Conservation (phyloP, 2,113 vertebrate species). For the Hippocampus barbouri region DNA sequence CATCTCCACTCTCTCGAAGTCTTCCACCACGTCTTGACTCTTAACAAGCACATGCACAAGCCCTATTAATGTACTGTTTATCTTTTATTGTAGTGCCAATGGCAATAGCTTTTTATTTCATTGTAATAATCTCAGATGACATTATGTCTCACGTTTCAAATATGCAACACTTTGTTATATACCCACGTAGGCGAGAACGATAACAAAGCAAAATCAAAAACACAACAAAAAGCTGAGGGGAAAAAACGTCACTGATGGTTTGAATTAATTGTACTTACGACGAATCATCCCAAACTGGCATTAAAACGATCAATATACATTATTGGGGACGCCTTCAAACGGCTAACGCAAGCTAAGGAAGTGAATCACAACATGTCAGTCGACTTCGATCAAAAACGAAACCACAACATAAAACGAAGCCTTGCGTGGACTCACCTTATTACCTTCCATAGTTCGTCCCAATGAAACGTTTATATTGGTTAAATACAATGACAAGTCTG, state of each 20-base stretch:
- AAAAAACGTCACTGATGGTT: background rate
- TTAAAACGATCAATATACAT: background rate
- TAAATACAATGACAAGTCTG: slow-evolving; percentile 61
- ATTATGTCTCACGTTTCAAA: background rate
- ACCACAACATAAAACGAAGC: background rate
- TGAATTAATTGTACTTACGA: background rate
- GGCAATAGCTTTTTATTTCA: background rate
- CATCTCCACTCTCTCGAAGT: slow-evolving; percentile 89
- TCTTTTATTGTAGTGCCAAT: background rate
- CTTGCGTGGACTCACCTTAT: slow-evolving; percentile 54
- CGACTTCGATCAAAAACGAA: background rate
- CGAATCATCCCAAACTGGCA: background rate
- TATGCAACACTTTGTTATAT: background rate
- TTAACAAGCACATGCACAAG: slow-evolving; percentile 44
- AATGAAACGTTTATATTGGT: slow-evolving; percentile 63
- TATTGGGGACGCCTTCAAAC: background rate
- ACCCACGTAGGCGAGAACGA: background rate
- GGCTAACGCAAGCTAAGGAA: slow-evolving; percentile 38
- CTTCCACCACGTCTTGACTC: slow-evolving; percentile 63
- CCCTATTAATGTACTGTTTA: background rate
- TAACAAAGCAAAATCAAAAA: background rate
- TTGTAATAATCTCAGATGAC: background rate
- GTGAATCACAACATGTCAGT: slow-evolving; percentile 4
- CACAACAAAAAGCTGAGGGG: background rate
- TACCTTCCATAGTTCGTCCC: slow-evolving; percentile 66